These are phyloP conservation scores for Apotomis capreana DNA, from an alignment of 2,888 invertebrate genomes.

Conservation along the genomic window DNA sequence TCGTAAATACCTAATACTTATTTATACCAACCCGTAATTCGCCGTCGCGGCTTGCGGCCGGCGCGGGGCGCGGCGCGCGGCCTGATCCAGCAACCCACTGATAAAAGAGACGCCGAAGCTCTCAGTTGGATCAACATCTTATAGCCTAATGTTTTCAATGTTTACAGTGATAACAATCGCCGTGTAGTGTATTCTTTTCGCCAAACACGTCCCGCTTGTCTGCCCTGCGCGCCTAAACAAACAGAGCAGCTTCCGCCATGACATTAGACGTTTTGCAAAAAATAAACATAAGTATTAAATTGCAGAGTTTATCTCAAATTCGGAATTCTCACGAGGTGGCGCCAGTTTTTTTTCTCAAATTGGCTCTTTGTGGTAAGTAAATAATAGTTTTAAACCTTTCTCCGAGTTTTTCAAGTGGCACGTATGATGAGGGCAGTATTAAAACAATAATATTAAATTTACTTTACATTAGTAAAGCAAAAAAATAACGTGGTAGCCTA, in stretches of 20 bases:
- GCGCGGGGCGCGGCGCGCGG: neutral
- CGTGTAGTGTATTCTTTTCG: constrained; percentile 61
- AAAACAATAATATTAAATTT: too few species aligned
- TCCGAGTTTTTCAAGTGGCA: neutral
- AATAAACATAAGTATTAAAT: constrained; percentile 68
- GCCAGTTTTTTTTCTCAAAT: constrained; percentile 64
- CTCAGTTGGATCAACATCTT: constrained; percentile 37
- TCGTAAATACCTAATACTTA: too few species aligned
- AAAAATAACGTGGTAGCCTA: too few species aligned
- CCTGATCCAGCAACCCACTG: constrained; percentile 4
- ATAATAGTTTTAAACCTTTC: constrained; percentile 38
- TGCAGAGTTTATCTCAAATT: constrained; percentile 57
- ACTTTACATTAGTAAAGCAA: too few species aligned
- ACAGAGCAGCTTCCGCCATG: constrained; percentile 73
- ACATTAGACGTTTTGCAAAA: constrained; percentile 73
- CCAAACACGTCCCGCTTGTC: constrained; percentile 76
- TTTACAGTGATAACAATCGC: constrained; percentile 63
- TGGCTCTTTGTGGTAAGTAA: constrained; percentile 46
- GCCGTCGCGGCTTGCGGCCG: too few species aligned
- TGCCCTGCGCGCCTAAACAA: constrained; percentile 67
- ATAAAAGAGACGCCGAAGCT: constrained; percentile 36
- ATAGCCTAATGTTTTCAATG: constrained; percentile 48
- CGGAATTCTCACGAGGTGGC: constrained; percentile 65
- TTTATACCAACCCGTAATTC: too few species aligned
- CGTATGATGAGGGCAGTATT: too few species aligned